Evolutionary conservation across 2,797 vertebrate species (phyloP).

Genomic region (Tarsius wallacei): DNA sequence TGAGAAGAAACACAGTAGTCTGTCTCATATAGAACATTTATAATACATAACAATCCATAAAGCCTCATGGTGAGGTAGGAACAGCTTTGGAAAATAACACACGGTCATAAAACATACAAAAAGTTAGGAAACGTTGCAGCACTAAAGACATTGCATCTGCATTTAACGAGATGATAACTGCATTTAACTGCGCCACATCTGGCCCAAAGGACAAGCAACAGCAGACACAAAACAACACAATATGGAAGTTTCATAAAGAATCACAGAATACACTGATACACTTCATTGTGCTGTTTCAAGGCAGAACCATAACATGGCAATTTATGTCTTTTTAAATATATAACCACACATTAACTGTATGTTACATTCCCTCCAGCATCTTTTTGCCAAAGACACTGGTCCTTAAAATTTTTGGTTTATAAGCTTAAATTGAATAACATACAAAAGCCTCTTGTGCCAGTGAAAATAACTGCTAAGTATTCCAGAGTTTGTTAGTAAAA

Average conservation of each 20-base stretch:
- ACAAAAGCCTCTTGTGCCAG: constrained; percentile 75
- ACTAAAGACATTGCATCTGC: constrained; percentile 69
- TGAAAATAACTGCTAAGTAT: constrained; percentile 77
- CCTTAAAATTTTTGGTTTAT: constrained; percentile 77
- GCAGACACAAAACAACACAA: constrained; percentile 74
- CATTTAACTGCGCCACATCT: background rate
- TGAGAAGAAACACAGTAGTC: constrained; percentile 81
- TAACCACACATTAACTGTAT: constrained; percentile 72
- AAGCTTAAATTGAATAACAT: constrained; percentile 79
- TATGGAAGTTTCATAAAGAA: constrained; percentile 64
- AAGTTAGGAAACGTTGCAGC: constrained; percentile 68
- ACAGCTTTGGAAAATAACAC: constrained; percentile 84
- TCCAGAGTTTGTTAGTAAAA: constrained; percentile 77
- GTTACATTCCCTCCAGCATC: constrained; percentile 81
- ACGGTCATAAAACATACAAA: constrained; percentile 82
- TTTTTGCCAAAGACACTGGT: constrained; percentile 75
- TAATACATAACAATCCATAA: constrained; percentile 80
- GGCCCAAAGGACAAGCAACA: constrained; percentile 40
- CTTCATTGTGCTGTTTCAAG: constrained; percentile 74
- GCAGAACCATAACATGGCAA: constrained; percentile 74
- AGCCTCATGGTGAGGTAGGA: constrained; percentile 81
- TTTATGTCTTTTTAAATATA: constrained; percentile 75
- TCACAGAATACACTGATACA: constrained; percentile 65
- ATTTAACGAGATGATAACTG: constrained; percentile 53
- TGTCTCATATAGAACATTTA: constrained; percentile 80